Percentiles rank a stretch among this genome's conserved stretches.
phyloP scores from a whole-genome alignment of 2,888 invertebrate species.

The Eremobia ochroleuca region DNA sequence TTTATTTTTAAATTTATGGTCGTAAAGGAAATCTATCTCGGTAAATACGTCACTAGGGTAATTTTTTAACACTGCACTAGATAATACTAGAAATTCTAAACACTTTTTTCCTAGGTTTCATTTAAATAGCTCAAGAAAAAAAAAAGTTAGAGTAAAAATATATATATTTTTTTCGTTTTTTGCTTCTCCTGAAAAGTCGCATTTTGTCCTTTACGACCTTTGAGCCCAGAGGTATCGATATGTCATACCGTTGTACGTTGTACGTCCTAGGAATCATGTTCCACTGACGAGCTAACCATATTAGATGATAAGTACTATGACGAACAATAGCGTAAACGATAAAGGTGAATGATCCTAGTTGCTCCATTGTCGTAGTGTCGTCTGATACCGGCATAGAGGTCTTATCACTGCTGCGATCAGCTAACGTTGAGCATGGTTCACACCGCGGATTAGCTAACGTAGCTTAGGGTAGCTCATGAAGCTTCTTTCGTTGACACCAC shows the following conservation, averaged over 20 bases:
- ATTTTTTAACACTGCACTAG: too few species aligned
- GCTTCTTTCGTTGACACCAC: not conserved
- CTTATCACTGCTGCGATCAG: slow-evolving; percentile 36
- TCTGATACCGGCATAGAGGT: slow-evolving; percentile 17
- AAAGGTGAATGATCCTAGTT: slow-evolving; percentile 51
- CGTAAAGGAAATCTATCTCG: too few species aligned
- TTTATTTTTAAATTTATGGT: too few species aligned
- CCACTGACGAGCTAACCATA: not conserved
- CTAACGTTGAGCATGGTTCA: not conserved
- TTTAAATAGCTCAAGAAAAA: too few species aligned
- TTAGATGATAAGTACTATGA: slow-evolving; percentile 19
- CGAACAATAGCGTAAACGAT: slow-evolving; percentile 47
- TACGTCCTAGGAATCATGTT: not conserved
- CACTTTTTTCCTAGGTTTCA: too few species aligned
- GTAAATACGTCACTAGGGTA: too few species aligned
- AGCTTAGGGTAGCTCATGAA: not conserved
- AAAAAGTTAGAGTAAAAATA: too few species aligned
- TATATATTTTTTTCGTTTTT: too few species aligned
- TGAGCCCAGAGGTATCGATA: too few species aligned
- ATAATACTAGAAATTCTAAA: too few species aligned
- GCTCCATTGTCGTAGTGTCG: slow-evolving; percentile 35
- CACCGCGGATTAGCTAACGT: slow-evolving; percentile 7
- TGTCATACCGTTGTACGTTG: not conserved
- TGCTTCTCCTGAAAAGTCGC: too few species aligned
- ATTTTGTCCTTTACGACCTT: too few species aligned